A percentile compares a stretch with the other conserved stretches of the same genome.
These are phyloP conservation scores for Diadumene lineata DNA, from an alignment of 92 coral and sea anemone genomes.

Conservation along the genomic window DNA sequence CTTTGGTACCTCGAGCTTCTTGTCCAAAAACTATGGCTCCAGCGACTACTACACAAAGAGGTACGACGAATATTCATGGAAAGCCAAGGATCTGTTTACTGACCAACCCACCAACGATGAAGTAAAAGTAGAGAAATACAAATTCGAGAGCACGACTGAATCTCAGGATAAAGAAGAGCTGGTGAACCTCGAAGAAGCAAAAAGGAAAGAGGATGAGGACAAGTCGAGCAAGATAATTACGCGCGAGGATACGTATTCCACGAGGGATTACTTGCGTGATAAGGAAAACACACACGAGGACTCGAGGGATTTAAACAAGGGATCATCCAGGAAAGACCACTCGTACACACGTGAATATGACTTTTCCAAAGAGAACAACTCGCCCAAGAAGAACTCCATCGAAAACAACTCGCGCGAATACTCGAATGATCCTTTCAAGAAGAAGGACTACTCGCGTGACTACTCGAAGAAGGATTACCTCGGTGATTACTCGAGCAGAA, in stretches of 20 bases:
- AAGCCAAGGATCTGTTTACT: slow-evolving; percentile 3
- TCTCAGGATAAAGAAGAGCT: not conserved
- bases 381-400: not conserved
- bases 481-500: too few relatives aligned
- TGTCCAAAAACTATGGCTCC: slow-evolving; percentile 23
- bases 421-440: too few relatives aligned
- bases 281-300: too few relatives aligned
- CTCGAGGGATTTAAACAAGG: too few relatives aligned
- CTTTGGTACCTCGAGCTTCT: slow-evolving; percentile 14
- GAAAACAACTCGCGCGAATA: not conserved
- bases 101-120: not conserved
- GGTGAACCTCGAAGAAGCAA: not conserved
- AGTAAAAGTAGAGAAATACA: not conserved
- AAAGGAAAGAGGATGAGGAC: not conserved
- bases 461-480: not conserved
- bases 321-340: not conserved
- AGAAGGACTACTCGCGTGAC: not conserved
- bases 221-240: not conserved
- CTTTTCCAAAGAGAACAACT: not conserved
- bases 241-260: not conserved
- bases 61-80: slow-evolving; percentile 31
- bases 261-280: slow-evolving; percentile 5
- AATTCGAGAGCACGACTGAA: not conserved
- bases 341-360: not conserved
- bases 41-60: slow-evolving; percentile 9